phyloP scores from a whole-genome alignment of 1,140 invertebrate species.

The Mizuhopecten yessoensis region DNA sequence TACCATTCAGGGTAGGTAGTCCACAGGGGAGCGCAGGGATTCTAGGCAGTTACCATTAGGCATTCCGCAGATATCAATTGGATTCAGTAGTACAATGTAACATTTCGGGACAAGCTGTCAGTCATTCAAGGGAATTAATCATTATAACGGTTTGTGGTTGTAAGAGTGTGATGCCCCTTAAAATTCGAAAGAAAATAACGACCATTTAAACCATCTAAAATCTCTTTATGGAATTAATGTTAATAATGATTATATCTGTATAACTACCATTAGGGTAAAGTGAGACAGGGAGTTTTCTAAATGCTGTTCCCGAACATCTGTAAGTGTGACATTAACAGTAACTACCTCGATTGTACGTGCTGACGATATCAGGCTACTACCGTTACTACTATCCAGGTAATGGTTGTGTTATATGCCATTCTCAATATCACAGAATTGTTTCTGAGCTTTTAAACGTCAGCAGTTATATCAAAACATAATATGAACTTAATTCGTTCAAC shows the following conservation, averaged over 20 bases:
- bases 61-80: neutral
- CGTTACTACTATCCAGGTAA: no score
- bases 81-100: neutral
- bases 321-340: neutral
- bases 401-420: no score
- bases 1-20: constrained; percentile 55
- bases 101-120: neutral
- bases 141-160: constrained; percentile 38
- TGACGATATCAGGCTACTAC: no score
- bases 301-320: neutral
- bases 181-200: neutral
- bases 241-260: neutral
- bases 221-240: neutral
- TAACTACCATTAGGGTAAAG: neutral
- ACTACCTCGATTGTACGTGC: no score
- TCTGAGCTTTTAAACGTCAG: no score
- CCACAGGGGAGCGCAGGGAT: neutral
- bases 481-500: no score
- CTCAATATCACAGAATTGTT: no score
- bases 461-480: no score
- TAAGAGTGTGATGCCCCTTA: neutral
- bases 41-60: no score
- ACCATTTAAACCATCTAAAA: neutral
- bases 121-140: neutral
- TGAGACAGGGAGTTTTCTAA: neutral